Evolutionary conservation across 2,888 invertebrate genomes (phyloP).

Genomic region (Mesorhabditis belari): DNA sequence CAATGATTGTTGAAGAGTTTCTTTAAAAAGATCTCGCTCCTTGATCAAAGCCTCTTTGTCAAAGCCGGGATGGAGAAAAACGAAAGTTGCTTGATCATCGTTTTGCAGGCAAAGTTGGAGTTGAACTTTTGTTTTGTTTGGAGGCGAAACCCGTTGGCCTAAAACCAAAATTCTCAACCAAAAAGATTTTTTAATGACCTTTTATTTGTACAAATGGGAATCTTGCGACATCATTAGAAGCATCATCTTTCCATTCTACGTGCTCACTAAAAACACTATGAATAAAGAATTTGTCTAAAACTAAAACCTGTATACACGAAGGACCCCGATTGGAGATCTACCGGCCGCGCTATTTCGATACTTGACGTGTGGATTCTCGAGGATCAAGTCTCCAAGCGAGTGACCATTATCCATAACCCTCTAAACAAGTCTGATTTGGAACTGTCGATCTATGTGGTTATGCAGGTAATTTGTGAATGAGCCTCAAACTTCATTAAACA

Average conservation of each 20-base stretch:
- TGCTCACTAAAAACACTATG: conserved; percentile 24
- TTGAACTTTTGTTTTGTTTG: conserved; percentile 93
- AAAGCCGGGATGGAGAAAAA: conserved; percentile 83
- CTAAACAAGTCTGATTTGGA: too few species aligned
- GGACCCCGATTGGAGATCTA: conserved; percentile 41
- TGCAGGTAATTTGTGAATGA: too few species aligned
- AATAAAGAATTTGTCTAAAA: conserved; percentile 1
- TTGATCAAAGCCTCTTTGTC: conserved; percentile 70
- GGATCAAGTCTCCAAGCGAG: conserved; percentile 16
- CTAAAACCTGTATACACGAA: conserved; percentile 28
- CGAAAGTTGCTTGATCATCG: conserved; percentile 73
- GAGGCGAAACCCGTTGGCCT: conserved; percentile 91
- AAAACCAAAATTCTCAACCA: conserved; percentile 42
- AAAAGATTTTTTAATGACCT: conserved; percentile 21
- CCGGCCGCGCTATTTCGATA: conserved; percentile 43
- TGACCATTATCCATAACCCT: conserved; percentile 3
- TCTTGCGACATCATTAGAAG: conserved; percentile 23
- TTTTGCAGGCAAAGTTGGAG: conserved; percentile 90
- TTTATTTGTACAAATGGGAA: conserved; percentile 40
- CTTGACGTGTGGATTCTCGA: conserved; percentile 42
- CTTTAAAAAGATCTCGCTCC: conserved; percentile 87
- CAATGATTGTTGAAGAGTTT: conserved; percentile 77
- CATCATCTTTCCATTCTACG: conserved; percentile 43
- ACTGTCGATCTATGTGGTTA: too few species aligned
- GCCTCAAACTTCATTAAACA: too few species aligned